Conservation (phyloP, 2,797 vertebrate species). For the Tapera naevia region DNA sequence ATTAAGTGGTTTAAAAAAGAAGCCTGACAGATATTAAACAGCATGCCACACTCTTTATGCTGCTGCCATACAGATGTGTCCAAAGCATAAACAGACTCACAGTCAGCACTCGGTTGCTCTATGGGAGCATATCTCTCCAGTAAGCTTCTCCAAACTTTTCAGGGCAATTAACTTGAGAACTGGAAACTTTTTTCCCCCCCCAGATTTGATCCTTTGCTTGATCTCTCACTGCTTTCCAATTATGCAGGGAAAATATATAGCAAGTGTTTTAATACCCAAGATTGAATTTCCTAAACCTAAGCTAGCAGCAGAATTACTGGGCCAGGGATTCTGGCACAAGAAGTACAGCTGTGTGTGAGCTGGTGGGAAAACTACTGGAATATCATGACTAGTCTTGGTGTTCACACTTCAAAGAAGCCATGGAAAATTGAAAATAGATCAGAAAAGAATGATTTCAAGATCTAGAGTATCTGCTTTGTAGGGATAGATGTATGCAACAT, state of each 20-base stretch:
- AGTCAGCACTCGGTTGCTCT: slow-evolving; percentile 48
- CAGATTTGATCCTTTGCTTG: slow-evolving; percentile 44
- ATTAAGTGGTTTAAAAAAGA: slow-evolving; percentile 74
- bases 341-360: slow-evolving; percentile 64
- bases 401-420: slow-evolving; percentile 63
- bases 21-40: slow-evolving; percentile 69
- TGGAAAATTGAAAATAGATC: slow-evolving; percentile 66
- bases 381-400: slow-evolving; percentile 56
- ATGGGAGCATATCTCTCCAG: slow-evolving; percentile 59
- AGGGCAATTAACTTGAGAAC: slow-evolving; percentile 56
- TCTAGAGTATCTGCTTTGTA: slow-evolving; percentile 29
- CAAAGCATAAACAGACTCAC: slow-evolving; percentile 68
- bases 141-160: slow-evolving; percentile 53
- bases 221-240: slow-evolving; percentile 63
- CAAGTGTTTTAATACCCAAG: slow-evolving; percentile 55
- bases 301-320: slow-evolving; percentile 36
- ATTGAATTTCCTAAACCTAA: slow-evolving; percentile 68
- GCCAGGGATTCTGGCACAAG: slow-evolving; percentile 56
- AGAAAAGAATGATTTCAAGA: slow-evolving; percentile 62
- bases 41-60: slow-evolving; percentile 67
- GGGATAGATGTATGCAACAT: neutral
- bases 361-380: slow-evolving; percentile 69
- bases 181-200: neutral
- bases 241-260: slow-evolving; percentile 48
- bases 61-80: slow-evolving; percentile 69